These are phyloP conservation scores for Formica aserva DNA, from an alignment of 2,888 invertebrate genomes.

Conservation along the genomic window DNA sequence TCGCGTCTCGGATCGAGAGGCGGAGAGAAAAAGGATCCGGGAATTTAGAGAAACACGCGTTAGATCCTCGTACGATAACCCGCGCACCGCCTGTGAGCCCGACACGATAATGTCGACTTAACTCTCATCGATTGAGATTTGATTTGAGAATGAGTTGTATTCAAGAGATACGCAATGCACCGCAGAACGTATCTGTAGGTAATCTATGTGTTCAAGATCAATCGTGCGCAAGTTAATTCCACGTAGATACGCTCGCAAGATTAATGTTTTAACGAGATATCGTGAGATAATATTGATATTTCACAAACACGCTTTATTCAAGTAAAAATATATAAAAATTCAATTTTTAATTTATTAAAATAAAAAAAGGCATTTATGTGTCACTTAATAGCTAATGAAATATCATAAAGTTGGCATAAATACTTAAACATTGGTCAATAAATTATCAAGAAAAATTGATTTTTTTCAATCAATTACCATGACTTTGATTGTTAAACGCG, in stretches of 20 bases:
- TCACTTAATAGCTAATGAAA: background rate
- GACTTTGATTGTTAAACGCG: background rate
- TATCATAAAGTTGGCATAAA: background rate
- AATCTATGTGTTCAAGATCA: slow-evolving; percentile 40
- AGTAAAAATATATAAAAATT: background rate
- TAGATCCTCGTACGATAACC: slow-evolving; percentile 42
- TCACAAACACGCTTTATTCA: background rate
- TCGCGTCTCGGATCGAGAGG: slow-evolving; percentile 23
- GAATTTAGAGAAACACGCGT: slow-evolving; percentile 52
- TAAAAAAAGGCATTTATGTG: background rate
- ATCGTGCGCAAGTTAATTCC: slow-evolving; percentile 40
- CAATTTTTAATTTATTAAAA: background rate
- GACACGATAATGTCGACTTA: slow-evolving; percentile 36
- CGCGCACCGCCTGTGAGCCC: slow-evolving; percentile 20
- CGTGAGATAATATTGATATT: slow-evolving; percentile 43
- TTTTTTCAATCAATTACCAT: background rate
- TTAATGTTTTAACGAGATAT: slow-evolving; percentile 47
- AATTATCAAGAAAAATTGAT: slow-evolving; percentile 1
- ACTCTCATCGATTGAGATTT: slow-evolving; percentile 49
- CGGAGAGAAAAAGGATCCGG: slow-evolving; percentile 4
- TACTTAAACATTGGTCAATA: background rate
- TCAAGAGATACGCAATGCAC: slow-evolving; percentile 37
- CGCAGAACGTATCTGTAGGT: slow-evolving; percentile 32
- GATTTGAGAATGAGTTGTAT: slow-evolving; percentile 45
- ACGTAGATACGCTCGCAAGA: slow-evolving; percentile 33